phyloP scores from a whole-genome alignment of 2,888 invertebrate genomes.

The Penaeus monodon region DNA sequence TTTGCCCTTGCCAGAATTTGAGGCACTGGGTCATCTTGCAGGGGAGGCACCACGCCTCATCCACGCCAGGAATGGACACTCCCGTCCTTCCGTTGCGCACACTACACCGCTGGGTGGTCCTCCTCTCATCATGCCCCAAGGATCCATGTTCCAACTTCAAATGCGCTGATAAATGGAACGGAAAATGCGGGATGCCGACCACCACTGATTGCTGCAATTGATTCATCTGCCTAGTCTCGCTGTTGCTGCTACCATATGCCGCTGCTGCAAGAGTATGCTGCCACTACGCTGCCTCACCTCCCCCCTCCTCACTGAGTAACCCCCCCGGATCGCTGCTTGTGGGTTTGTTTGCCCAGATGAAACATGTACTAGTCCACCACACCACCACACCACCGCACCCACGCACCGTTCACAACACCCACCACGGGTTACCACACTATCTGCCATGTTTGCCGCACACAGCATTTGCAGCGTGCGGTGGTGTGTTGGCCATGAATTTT shows the following conservation, averaged over 20 bases:
- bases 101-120: constrained; percentile 86
- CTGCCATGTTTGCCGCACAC: constrained; percentile 48
- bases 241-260: constrained; percentile 80
- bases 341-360: constrained; percentile 91
- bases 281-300: constrained; percentile 84
- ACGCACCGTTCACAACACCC: constrained; percentile 55
- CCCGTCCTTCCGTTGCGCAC: constrained; percentile 76
- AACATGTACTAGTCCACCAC: constrained; percentile 69
- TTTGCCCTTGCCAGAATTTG: constrained; percentile 63
- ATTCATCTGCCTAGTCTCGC: constrained; percentile 80
- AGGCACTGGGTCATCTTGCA: constrained; percentile 63
- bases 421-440: constrained; percentile 55
- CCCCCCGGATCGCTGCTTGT: constrained; percentile 88
- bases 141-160: constrained; percentile 85
- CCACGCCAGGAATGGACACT: constrained; percentile 59
- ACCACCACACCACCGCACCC: constrained; percentile 58
- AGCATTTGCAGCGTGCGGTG: constrained; percentile 56
- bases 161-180: constrained; percentile 73
- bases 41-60: constrained; percentile 63
- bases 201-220: constrained; percentile 76
- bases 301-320: constrained; percentile 68
- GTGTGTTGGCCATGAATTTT: constrained; percentile 55
- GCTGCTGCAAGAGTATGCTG: constrained; percentile 76
- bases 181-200: constrained; percentile 75
- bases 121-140: constrained; percentile 90